Base-by-base conservation (phyloP, 1,140 invertebrate species). In the Cherax quadricarinatus region DNA sequence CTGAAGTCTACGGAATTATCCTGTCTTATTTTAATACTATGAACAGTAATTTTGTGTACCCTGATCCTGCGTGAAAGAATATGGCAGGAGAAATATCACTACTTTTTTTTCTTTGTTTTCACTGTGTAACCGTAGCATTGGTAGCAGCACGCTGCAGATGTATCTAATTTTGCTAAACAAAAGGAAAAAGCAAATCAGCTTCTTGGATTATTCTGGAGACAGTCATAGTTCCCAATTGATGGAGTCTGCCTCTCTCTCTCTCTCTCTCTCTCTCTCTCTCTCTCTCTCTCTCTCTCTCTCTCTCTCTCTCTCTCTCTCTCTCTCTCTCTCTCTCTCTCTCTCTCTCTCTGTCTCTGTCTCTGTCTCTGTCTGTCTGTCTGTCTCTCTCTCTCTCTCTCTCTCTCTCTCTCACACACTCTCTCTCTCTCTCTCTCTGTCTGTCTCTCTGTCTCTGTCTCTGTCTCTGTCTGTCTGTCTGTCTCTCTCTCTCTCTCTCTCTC, bases 271-370 rank as follows among this genome's bases (percentile, higher is more conserved):
- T 81, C 79, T 81, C 79, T 81, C 79, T 81, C 79, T 81, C 79
- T 81, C 79, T 81, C 79, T 81, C 79, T 81, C 24, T 81, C 79
- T 81, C 79, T 81, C 79, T 81, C 79, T 81, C 79, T 81, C 79
- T 81, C 79, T 81, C 79, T 79, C 79, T 81, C 79, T 81, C 79
- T 81, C 79, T 81, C 79, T 81, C 75, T 81, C 79, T 48, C 79
- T 81, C 79, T 81, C 79, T 81, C 79, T 81, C 79, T 81, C 79
- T 81, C 79, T 81, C 79, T 81, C 79, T 81, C 79, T 81, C 79
- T 81, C 24, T 81, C 79, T 81, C 79, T 81, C 79, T 81, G 30
- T 81, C 79, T 81, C 79, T 81, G 30, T 81, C 79, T 79, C 79
- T 81, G 30, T 81, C 79, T 81, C 79, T 81, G 30, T 81, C 75